Base-by-base conservation (phyloP, 92 coral and sea anemone genomes). In the Pocillopora grandis region DNA sequence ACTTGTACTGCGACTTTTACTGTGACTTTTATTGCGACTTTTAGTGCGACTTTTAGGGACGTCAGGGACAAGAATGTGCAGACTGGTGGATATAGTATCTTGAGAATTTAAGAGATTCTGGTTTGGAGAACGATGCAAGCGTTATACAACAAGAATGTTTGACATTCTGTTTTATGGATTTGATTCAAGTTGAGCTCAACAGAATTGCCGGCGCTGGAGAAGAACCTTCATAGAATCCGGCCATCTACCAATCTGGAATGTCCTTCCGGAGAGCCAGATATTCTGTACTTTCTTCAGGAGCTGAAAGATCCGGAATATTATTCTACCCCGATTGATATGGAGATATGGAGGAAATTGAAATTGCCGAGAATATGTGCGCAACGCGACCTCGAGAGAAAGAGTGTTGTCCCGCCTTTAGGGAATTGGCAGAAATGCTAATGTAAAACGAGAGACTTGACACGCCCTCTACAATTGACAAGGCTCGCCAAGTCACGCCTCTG, bases 221-320 rank as follows among this genome's bases (percentile, higher is more conserved):
- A 87, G 90, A 81, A 87, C 70, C 27, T 76, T 35, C 90, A 87
- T 57, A 81, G 81, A 87, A 76, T 81, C 66, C 72, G 90, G 36
- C 90, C 87, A 23, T 81, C 87, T 68, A 73, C 72, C 60, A 81
- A 81, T 59, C 67, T 76, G 59, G 78, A 81, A 42, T 81, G 31
- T 87, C 90, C 79, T 9, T 58, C 82, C 20, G 90, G 83, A 36
- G 67, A 76, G 57, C 90, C 90, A 69, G 90, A 87, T 60, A 63
- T 81, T 59, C 55, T 75, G 18, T 87, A 87, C 83, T 87, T 87
- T 75, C 23, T 87, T 72, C 90, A 81, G 66, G 90, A 73, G 76
- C 49, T 63, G 48, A 78, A 69, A 52, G 72, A 52, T 57, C 36
- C 89, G 57, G 80, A 79, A 73, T 80, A 86, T 72, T 86, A 79